Base-by-base conservation (phyloP, 1,140 invertebrate species). In the Trissolcus basalis region DNA sequence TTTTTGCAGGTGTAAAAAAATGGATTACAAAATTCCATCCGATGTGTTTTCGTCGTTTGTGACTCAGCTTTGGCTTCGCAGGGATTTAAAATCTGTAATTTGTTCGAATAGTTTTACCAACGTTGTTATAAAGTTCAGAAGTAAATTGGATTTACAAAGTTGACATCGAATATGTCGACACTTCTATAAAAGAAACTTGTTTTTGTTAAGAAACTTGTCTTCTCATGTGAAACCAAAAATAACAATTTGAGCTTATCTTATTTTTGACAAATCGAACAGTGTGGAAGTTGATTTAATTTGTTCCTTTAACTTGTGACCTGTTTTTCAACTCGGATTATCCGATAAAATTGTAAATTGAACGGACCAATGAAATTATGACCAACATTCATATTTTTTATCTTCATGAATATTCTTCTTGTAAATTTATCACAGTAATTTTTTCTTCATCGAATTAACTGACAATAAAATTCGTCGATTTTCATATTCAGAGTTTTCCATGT, bases 81-180 rank as follows among this genome's bases (percentile, higher is more conserved):
- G 39, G 45, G 53, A 68, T 69, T 69, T 75, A 75, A 64, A 75
- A 69, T 64, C 56, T 54, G 60, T 69, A 69, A 75, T 75, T 70
- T 69, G 72, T 75, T 69, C 44, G 15, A 68, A 69, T 69, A 75
- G 63, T 75, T 76, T 76, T 27, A 54, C 60, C 73, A 70, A 76
- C 60, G 41, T 55, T 76, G 73, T 76, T 76, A 70, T 64, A 76
- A 76, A 76, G 73, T 76, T 76, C 65, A 49, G 14, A 47, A 44
- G 56, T 50, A 58, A 76, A 76, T 76, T 76, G 60, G 61, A 76
- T 76, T 70, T 76, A 50, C 39, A 69, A 75, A 75, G 59, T 75
- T 75, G 48, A 69, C 72, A 69, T 27, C 19, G 19, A 75, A 70
- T 76, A 76, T 75, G 72, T 75, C 64, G 64, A 64, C 64, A 75